A percentile compares a stretch with the other conserved stretches of the same genome.
Evolutionary conservation across 2,888 invertebrate genomes (phyloP).

Genomic region (Limnephilus lunatus): DNA sequence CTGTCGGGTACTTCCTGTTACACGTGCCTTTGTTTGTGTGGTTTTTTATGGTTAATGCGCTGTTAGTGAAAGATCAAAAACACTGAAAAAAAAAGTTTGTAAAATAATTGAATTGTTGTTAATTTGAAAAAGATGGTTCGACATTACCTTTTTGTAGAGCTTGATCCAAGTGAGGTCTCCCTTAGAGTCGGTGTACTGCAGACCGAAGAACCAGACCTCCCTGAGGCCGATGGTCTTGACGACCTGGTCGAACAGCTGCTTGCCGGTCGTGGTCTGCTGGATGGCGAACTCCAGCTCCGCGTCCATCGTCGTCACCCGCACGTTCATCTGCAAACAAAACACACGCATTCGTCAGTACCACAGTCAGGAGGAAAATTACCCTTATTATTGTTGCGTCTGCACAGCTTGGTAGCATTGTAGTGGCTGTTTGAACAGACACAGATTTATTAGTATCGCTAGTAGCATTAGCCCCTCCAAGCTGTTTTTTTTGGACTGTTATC

Average conservation of each 20-base stretch:
- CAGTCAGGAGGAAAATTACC: background rate
- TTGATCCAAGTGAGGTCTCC: slow-evolving; percentile 99
- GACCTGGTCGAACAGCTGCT: slow-evolving; percentile 99
- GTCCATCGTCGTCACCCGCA: slow-evolving; percentile 99
- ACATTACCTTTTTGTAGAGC: slow-evolving; percentile 97
- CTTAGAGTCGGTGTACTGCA: slow-evolving; percentile 99
- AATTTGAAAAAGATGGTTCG: background rate
- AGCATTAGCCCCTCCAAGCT: too few species aligned
- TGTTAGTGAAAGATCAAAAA: background rate
- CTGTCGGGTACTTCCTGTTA: background rate
- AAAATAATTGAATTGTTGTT: background rate
- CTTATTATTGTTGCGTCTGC: background rate
- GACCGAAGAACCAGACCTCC: slow-evolving; percentile 99
- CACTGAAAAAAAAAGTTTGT: background rate
- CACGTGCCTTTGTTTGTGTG: background rate
- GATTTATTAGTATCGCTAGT: too few species aligned
- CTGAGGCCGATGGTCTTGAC: slow-evolving; percentile 99
- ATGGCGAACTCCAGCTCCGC: slow-evolving; percentile 99
- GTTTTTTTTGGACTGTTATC: too few species aligned
- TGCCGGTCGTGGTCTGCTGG: slow-evolving; percentile 99
- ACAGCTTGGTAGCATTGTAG: too few species aligned
- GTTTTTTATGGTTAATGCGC: background rate
- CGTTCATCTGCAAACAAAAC: slow-evolving; percentile 89
- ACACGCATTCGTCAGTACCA: background rate
- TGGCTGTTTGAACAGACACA: too few species aligned